Conservation (phyloP, 2,797 vertebrate species). For the Spatula versicolor region DNA sequence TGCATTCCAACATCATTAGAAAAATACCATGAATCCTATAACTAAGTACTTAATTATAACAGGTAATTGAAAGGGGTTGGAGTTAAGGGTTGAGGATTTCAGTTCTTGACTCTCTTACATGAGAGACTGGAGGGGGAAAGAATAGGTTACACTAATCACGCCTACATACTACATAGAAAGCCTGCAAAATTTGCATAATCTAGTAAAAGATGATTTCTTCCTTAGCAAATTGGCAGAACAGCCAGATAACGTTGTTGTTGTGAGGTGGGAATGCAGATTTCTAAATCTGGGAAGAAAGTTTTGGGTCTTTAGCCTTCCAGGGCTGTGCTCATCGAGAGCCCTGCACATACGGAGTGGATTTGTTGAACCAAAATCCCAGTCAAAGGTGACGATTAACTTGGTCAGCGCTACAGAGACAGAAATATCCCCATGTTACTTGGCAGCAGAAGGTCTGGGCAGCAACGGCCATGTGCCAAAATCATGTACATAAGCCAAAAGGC, state of each 20-base stretch:
- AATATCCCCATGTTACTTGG: background rate
- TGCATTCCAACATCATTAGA: background rate
- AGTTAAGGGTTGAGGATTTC: background rate
- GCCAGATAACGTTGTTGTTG: background rate
- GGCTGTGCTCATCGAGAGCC: background rate
- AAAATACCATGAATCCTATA: background rate
- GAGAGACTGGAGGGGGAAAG: accelerated
- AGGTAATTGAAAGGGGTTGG: background rate
- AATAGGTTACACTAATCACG: background rate
- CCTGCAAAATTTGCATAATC: background rate
- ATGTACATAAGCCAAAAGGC: background rate
- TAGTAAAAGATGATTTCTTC: conserved; percentile 1
- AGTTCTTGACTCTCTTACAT: background rate
- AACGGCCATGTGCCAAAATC: background rate
- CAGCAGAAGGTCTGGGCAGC: background rate
- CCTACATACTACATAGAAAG: background rate
- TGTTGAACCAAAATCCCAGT: background rate
- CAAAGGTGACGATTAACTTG: background rate
- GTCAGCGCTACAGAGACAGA: background rate
- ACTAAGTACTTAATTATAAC: background rate
- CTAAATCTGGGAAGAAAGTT: background rate
- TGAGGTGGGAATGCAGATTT: background rate
- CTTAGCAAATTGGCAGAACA: background rate
- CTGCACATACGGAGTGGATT: background rate
- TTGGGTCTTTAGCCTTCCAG: background rate